These are phyloP conservation scores for Notamacropus eugenii DNA, from an alignment of 2,797 vertebrate species.

Conservation along the genomic window DNA sequence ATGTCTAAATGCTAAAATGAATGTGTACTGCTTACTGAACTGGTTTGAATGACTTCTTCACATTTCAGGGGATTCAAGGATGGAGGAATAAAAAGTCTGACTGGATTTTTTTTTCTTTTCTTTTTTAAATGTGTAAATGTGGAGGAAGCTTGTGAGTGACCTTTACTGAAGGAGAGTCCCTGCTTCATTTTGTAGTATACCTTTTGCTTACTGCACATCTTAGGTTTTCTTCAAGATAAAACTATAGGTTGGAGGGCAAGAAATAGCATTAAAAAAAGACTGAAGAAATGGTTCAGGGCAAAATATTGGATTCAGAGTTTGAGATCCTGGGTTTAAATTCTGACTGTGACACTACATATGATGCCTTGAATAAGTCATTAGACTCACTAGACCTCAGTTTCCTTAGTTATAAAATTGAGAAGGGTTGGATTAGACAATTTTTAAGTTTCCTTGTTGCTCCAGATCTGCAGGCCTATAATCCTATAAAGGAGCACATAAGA, in stretches of 20 bases:
- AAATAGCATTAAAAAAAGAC: not conserved
- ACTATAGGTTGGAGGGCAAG: not conserved
- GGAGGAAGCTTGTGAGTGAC: not conserved
- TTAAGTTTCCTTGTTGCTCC: not conserved
- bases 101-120: not conserved
- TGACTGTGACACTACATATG: not conserved
- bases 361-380: not conserved
- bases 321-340: not conserved
- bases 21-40: not conserved
- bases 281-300: not conserved
- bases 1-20: not conserved
- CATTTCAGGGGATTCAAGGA: not conserved
- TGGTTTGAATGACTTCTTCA: not conserved
- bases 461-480: not conserved
- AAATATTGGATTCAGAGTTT: not conserved
- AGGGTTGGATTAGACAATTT: not conserved
- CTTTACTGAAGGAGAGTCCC: not conserved
- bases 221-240: not conserved
- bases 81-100: not conserved
- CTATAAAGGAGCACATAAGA: not conserved
- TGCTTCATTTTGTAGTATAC: not conserved
- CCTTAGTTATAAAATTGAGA: not conserved
- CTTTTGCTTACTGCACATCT: not conserved
- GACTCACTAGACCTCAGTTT: not conserved
- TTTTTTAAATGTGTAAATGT: not conserved